Evolutionary conservation across 2,888 invertebrate genomes (phyloP), one percentile per base, ranked within the genome.

Genomic region (Meiosimyza platycephala): DNA sequence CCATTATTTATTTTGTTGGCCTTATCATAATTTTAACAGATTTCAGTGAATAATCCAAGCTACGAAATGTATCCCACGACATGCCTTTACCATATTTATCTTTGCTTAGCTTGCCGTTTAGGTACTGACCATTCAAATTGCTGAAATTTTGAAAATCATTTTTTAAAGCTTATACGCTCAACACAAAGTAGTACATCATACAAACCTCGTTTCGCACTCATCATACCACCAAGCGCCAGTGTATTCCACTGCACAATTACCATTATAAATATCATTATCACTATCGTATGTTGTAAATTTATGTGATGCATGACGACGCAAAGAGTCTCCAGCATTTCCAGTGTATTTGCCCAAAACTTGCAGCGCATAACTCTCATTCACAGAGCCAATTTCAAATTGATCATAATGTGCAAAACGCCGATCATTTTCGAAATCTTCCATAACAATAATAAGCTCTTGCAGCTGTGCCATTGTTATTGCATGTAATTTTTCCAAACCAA

Each of bases 281-380:
- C 16, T n/a, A 63, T 63, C 63, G 3, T 15, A 48, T 16, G 92
- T 91, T 1, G 91, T 91, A 79, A 92, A 92, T 81, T 90, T 90
- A 80, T 90, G 90, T 0, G 91, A 91, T 1, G 91, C 91, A 77
- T 92, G 92, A 80, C 92, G 92, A 1, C 88, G 86, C 69, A 92
- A 81, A 0, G 92, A 91, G 82, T 92, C 92, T 2, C 92, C 91
- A 81, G 90, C 90, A 62, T 88, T 88, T 22, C 92, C 92, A 54
- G 87, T 88, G 76, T 90, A 92, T 4, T 88, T 88, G 6, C 91
- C 91, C 1, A 92, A 87, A 0, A 92, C 88, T 80, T 90, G 90
- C 62, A 92, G 88, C 54, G 90, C 86, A 80, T 90, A 92, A 0
- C 90, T 90, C 79, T 91, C 91, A 33, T 88, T 85, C 82, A 91